phyloP scores from a whole-genome alignment of 2,113 vertebrate genomes.

The Emydura subglobosa region DNA sequence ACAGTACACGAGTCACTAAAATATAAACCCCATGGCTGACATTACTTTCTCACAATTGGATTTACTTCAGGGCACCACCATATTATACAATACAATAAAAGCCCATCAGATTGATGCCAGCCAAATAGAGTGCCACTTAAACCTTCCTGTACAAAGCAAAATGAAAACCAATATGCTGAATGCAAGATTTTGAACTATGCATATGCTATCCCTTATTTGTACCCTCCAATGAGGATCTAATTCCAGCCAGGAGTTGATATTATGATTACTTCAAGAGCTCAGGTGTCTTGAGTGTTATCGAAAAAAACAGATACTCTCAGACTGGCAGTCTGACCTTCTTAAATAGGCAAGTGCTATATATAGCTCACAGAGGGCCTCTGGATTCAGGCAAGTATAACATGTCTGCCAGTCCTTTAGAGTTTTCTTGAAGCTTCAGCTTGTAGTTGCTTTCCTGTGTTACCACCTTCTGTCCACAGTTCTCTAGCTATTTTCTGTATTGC shows the following conservation, averaged over 20 bases:
- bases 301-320: neutral
- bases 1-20: neutral
- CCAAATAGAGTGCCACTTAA: neutral
- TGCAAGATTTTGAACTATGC: neutral
- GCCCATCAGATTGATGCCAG: neutral
- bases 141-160: neutral
- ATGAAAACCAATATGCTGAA: neutral
- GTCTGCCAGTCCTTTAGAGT: slow-evolving; percentile 51
- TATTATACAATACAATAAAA: neutral
- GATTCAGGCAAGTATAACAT: slow-evolving; percentile 23
- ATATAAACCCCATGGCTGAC: neutral
- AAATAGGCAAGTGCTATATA: neutral
- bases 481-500: neutral
- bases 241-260: neutral
- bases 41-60: neutral
- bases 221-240: neutral
- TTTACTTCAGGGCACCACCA: neutral
- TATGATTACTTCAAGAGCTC: neutral
- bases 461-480: slow-evolving; percentile 4
- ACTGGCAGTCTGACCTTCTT: neutral
- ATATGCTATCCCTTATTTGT: neutral
- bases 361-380: neutral
- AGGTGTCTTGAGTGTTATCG: neutral
- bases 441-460: slow-evolving; percentile 39
- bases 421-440: neutral